These are phyloP conservation scores for Xylocopa sonorina DNA, from an alignment of 1,140 invertebrate genomes.

Conservation along the genomic window DNA sequence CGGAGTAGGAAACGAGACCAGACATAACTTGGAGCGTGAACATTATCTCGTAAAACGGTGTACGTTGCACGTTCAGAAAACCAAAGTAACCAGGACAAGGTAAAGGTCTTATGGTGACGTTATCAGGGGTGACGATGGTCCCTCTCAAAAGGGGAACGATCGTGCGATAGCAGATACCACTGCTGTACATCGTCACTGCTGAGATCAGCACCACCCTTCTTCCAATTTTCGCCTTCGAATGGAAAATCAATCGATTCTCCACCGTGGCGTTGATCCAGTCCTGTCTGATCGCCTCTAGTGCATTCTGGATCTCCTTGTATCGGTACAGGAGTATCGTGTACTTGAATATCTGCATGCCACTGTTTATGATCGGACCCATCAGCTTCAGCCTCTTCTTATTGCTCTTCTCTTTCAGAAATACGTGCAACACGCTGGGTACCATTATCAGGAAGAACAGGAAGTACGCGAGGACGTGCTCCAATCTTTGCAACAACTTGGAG, in stretches of 20 bases:
- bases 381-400: constrained; percentile 12
- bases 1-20: constrained; percentile 47
- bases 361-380: constrained; percentile 32
- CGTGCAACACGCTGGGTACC: constrained; percentile 29
- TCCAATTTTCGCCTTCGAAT: constrained; percentile 37
- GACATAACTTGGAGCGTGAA: constrained; percentile 53
- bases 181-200: constrained; percentile 53
- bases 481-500: not conserved
- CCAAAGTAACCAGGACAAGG: constrained; percentile 50
- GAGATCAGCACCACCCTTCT: constrained; percentile 45
- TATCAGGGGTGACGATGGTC: constrained; percentile 37
- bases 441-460: constrained; percentile 44
- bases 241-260: constrained; percentile 40
- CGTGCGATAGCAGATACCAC: constrained; percentile 53
- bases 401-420: constrained; percentile 39
- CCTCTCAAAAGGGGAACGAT: constrained; percentile 58
- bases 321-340: constrained; percentile 40
- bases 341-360: constrained; percentile 39
- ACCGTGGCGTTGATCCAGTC: constrained; percentile 42
- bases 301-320: constrained; percentile 11
- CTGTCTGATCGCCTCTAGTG: constrained; percentile 25
- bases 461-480: not conserved
- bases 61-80: constrained; percentile 37
- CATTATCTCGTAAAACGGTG: constrained; percentile 61
- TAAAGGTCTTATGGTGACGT: constrained; percentile 51